Evolutionary conservation across 2,113 vertebrate genomes (phyloP), one percentile per base, ranked within the genome.

Genomic region (Poeciliopsis retropinna): DNA sequence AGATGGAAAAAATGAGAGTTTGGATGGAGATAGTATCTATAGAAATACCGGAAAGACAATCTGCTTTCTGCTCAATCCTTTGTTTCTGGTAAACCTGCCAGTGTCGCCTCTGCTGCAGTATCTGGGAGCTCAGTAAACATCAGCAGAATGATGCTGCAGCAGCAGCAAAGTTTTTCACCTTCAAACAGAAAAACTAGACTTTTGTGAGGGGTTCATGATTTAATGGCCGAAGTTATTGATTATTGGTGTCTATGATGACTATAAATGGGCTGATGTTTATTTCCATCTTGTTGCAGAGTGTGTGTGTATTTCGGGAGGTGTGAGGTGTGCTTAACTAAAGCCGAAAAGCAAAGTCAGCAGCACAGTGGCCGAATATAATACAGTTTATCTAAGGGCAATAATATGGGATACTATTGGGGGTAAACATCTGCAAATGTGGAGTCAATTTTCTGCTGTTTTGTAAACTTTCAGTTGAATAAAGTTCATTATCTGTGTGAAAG

Each of bases 1-100:
- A 67, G 70, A 28, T 47, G 30, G 34, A 51, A 29, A 41, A 27
- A 57, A 77, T 27, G 28, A 32, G 67, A 37, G 62, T 51, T 79
- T 60, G 62, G 54, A 75, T 64, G 12, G 64, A 32, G 0, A 32
- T 15, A 73, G 73, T 92, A 85, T 91, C 89, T 89, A 88, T 88
- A 85, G 86, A 82, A 82, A 76, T 25, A 3, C 19, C 80, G 61
- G 60, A 62, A 67, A 71, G 69, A 72, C 29, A 60, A 74, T 81
- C 63, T 67, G n/a, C 29, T 12, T 51, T 12, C 64, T 28, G 47
- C 15, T 2, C 1, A 12, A 64, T 22, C 47, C 63, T 13, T 65
- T 25, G 31, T n/a, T 9, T 17, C 32, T 6, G 12, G 44, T 39
- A 27, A 27, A 44, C 17, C 64, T 15, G 39, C 12, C 34, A 37